Evolutionary conservation across 2,888 invertebrate genomes (phyloP), one percentile per base, ranked within the genome.

Genomic region (Frankliniella fusca): DNA sequence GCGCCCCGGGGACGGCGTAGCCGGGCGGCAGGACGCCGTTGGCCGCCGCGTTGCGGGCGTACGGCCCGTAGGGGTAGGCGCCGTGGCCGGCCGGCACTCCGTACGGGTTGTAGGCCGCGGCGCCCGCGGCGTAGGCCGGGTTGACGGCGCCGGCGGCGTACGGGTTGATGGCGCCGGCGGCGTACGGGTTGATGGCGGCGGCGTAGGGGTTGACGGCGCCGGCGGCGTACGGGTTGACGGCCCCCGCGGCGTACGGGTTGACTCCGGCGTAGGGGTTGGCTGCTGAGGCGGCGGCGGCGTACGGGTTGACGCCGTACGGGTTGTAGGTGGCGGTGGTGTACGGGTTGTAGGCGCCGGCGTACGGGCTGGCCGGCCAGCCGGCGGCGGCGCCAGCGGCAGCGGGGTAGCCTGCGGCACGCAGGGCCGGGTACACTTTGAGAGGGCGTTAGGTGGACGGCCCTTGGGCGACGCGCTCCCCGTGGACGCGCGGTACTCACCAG

Each of bases 61-160:
- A 76, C 70, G 70, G 23, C 70, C 23, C n/a, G 70, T 76, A 76
- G 10, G 70, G 70, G 70, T 76, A 61, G 61, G 61, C 61, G 0
- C 61, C 61, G 61, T 18, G 15, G 61, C 18, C 61, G 20, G 61
- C 20, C 61, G 61, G 20, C 61, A 15, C 61, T 15, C 61, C 61
- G 61, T 76, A 76, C 11, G 70, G 70, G 70, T 76, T 76, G 70
- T 76, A 76, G 27, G 70, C 70, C 27, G 70, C 70, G 70, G 70
- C 70, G 54, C 38, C 38, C 38, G 38, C 38, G 2, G 38, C 38
- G 38, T 38, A 38, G 38, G 38, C 38, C 7, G 54, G 54, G 54
- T 54, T 54, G 54, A 20, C 54, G 15, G 12, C 18, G 54, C 20
- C 20, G 18, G 20, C 54, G 15, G 18, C 54, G 54, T 54, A 54